These are phyloP conservation scores for Numenius arquata DNA, from an alignment of 2,113 vertebrate genomes.

Conservation along the genomic window DNA sequence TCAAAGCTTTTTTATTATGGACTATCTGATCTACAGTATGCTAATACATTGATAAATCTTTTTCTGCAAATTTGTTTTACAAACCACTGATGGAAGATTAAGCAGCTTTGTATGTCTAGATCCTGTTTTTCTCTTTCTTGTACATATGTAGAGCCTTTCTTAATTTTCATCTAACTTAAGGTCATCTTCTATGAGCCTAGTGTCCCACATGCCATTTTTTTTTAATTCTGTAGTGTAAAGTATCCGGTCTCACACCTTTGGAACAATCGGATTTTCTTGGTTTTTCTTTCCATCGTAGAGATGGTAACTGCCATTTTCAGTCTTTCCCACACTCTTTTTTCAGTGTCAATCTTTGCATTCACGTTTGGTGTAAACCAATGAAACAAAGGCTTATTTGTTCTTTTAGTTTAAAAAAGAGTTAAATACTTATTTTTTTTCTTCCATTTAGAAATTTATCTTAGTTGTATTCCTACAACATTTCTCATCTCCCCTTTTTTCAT, in stretches of 20 bases:
- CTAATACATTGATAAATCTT: neutral
- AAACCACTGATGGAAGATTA: neutral
- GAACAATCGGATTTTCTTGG: neutral
- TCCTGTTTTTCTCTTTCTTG: neutral
- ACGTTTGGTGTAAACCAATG: neutral
- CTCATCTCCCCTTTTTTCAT: rapidly evolving
- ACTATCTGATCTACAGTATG: neutral
- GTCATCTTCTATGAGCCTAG: neutral
- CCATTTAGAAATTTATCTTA: neutral
- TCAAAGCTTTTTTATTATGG: neutral
- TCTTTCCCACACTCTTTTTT: neutral
- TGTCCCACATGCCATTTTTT: neutral
- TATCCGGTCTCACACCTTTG: neutral
- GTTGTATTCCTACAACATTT: neutral
- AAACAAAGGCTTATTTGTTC: neutral
- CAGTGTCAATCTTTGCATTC: neutral
- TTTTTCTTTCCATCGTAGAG: neutral
- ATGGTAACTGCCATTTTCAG: neutral
- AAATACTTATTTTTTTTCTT: neutral
- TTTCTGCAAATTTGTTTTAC: neutral
- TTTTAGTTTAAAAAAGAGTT: neutral
- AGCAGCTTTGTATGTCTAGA: neutral
- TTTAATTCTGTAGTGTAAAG: neutral
- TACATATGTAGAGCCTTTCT: neutral
- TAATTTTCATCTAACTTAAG: neutral